Conservation (phyloP, 2,113 vertebrate species). For the Lethenteron reissneri region DNA sequence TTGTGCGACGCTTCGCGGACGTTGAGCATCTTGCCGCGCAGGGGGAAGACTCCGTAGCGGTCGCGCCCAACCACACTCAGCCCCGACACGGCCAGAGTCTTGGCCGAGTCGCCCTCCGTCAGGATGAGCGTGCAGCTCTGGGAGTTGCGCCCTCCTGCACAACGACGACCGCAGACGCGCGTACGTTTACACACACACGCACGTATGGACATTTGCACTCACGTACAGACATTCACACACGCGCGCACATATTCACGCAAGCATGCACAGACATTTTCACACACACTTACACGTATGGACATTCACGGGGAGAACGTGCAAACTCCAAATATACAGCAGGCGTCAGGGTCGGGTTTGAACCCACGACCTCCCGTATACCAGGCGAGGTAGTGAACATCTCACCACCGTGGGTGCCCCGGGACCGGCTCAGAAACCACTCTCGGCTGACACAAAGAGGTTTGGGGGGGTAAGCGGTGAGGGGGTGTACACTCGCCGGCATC, state of each 20-base stretch:
- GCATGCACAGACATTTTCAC: too few relatives aligned
- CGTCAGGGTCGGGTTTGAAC: too few relatives aligned
- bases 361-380: too few relatives aligned
- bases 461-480: too few relatives aligned
- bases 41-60: conserved; percentile 69
- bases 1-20: conserved; percentile 89
- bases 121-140: conserved; percentile 68
- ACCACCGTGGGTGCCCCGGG: too few relatives aligned
- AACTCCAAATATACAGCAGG: too few relatives aligned
- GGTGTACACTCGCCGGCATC: conserved; percentile 51
- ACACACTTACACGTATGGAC: neutral
- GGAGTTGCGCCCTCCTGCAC: conserved; percentile 68
- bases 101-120: conserved; percentile 92
- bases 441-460: too few relatives aligned
- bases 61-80: conserved; percentile 81
- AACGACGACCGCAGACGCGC: neutral
- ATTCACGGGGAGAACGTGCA: neutral
- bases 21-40: conserved; percentile 86
- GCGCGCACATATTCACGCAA: too few relatives aligned
- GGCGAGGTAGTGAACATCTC: too few relatives aligned
- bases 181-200: conserved; percentile 1
- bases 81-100: conserved; percentile 85
- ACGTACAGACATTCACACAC: too few relatives aligned
- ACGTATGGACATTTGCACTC: neutral
- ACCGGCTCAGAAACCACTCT: too few relatives aligned